These are phyloP conservation scores for Alligator mississippiensis DNA, from an alignment of 2,113 vertebrate species.

Conservation along the genomic window DNA sequence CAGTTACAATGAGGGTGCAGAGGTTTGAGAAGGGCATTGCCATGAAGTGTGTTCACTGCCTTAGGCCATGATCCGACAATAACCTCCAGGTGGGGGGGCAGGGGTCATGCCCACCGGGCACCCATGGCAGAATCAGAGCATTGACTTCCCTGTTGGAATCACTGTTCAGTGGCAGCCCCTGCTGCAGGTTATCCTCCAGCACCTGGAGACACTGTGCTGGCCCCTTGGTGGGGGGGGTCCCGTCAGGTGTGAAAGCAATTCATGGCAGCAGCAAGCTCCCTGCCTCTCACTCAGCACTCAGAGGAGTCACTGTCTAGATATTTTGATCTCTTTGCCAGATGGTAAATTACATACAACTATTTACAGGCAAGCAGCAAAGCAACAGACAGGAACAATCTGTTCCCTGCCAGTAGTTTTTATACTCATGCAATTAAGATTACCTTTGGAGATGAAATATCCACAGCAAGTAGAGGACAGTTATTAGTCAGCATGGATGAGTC, in stretches of 20 bases:
- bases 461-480: neutral
- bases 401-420: neutral
- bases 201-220: neutral
- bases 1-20: neutral
- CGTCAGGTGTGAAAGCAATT: rapidly evolving
- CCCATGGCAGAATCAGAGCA: no score
- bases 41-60: neutral
- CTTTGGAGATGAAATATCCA: neutral
- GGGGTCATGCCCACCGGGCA: no score
- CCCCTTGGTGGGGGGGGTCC: rapidly evolving
- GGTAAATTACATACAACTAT: neutral
- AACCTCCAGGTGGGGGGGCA: neutral
- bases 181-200: rapidly evolving
- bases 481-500: neutral
- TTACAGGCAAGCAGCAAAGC: neutral
- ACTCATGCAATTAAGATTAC: neutral
- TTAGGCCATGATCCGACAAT: neutral
- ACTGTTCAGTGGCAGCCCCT: neutral
- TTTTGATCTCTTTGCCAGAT: neutral
- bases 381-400: neutral
- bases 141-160: neutral
- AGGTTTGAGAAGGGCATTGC: neutral
- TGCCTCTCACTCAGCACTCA: neutral
- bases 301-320: neutral
- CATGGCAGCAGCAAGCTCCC: neutral